These are phyloP conservation scores for Amphipoea oculea DNA, from an alignment of 2,888 invertebrate genomes.

Conservation along the genomic window DNA sequence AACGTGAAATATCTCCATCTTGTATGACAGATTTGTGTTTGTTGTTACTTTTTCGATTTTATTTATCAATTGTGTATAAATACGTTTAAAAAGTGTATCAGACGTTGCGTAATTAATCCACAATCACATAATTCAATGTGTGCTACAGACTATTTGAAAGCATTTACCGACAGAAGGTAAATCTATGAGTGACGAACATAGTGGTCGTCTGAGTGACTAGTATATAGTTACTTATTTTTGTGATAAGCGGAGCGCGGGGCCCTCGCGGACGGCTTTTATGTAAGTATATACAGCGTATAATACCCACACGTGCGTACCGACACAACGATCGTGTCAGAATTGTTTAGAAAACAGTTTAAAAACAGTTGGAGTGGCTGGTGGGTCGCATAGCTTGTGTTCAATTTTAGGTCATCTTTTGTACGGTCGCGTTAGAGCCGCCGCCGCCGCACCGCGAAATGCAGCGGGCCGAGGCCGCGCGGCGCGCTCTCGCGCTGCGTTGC, in stretches of 20 bases:
- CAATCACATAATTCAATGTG: conserved; percentile 68
- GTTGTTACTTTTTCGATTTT: conserved; percentile 88
- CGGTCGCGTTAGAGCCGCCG: conserved; percentile 85
- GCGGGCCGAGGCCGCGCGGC: conserved; percentile 88
- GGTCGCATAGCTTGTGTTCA: conserved; percentile 84
- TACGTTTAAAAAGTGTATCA: conserved; percentile 77
- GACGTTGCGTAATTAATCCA: conserved; percentile 70
- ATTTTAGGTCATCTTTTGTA: conserved; percentile 91
- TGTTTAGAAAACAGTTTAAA: conserved; percentile 84
- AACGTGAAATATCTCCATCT: conserved; percentile 92
- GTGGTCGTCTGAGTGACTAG: conserved; percentile 88
- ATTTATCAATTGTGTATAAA: conserved; percentile 80
- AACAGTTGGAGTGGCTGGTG: conserved; percentile 77
- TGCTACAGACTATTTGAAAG: conserved; percentile 69
- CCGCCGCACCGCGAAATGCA: conserved; percentile 88
- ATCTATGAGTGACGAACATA: conserved; percentile 86
- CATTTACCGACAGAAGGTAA: conserved; percentile 76
- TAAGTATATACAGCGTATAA: conserved; percentile 83
- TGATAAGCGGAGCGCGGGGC: conserved; percentile 90
- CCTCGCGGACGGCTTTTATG: conserved; percentile 86
- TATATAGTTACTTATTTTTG: conserved; percentile 91
- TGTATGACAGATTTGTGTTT: conserved; percentile 92
- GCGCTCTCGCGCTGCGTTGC: conserved; percentile 83
- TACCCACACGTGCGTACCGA: conserved; percentile 75
- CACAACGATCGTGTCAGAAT: conserved; percentile 81